These are phyloP conservation scores for Aspidapion aeneum DNA, from an alignment of 2,888 invertebrate genomes.

Conservation along the genomic window DNA sequence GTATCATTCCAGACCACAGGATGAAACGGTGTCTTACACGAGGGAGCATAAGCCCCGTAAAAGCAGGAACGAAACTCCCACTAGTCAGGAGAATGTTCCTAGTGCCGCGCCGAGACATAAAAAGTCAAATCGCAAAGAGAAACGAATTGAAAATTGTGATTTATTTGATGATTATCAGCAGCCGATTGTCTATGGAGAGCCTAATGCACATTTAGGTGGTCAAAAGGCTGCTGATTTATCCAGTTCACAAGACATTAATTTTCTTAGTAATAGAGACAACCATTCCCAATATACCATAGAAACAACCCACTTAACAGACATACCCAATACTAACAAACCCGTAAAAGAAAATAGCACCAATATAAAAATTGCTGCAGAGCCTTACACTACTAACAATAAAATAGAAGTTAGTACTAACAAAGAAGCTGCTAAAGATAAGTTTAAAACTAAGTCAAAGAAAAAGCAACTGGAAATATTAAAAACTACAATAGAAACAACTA, in stretches of 20 bases:
- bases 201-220: constrained; percentile 36
- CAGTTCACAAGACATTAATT: constrained; percentile 35
- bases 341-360: too few species aligned
- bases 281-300: constrained; percentile 39
- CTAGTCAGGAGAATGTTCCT: constrained; percentile 30
- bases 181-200: constrained; percentile 42
- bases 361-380: not conserved
- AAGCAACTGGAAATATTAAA: constrained; percentile 30
- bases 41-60: constrained; percentile 38
- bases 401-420: not conserved
- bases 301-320: constrained; percentile 9
- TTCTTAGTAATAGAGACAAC: constrained; percentile 33
- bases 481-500: constrained; percentile 29
- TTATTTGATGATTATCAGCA: constrained; percentile 30
- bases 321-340: not conserved
- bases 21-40: constrained; percentile 39
- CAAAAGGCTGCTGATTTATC: constrained; percentile 31
- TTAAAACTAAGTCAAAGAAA: constrained; percentile 24
- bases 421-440: constrained; percentile 1
- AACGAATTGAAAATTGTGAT: constrained; percentile 39
- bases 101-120: constrained; percentile 38
- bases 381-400: not conserved
- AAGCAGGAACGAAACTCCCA: constrained; percentile 31
- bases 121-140: constrained; percentile 36
- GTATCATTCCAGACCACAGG: constrained; percentile 34